These are phyloP conservation scores for Thalpophila matura DNA, from an alignment of 2,888 invertebrate genomes.

Conservation along the genomic window DNA sequence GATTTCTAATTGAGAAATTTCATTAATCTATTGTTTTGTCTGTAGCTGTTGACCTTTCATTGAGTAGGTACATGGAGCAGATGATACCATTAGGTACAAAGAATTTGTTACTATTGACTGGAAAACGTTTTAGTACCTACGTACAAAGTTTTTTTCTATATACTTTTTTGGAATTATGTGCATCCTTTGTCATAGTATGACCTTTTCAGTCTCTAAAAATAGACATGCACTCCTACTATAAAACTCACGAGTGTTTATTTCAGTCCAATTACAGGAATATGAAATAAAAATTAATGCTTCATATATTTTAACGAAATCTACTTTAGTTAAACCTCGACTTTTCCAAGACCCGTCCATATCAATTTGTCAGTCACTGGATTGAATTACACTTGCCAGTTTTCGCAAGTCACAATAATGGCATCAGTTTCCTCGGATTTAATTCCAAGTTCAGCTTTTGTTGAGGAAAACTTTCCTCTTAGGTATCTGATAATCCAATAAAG, in stretches of 20 bases:
- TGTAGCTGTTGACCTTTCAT: neutral
- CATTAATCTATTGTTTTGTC: neutral
- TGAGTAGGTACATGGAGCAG: neutral
- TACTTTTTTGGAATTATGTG: neutral
- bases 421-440: constrained; percentile 42
- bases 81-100: neutral
- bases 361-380: constrained; percentile 53
- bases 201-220: constrained; percentile 13
- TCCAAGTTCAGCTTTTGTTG: constrained; percentile 35
- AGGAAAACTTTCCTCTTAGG: constrained; percentile 45
- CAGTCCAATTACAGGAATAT: neutral
- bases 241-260: constrained; percentile 6
- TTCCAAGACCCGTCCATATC: constrained; percentile 20
- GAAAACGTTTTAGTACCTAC: neutral
- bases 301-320: constrained; percentile 24
- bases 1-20: neutral
- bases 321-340: neutral
- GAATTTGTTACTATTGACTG: neutral
- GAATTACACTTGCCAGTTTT: constrained; percentile 52
- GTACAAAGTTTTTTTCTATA: neutral
- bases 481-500: constrained; percentile 57
- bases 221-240: neutral
- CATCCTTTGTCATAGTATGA: neutral
- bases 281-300: constrained; percentile 6
- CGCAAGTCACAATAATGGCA: constrained; percentile 54